Evolutionary conservation across 1,140 invertebrate species (phyloP), one percentile per base, ranked within the genome.

Genomic region (Mycetomoellerius zeteki): DNA sequence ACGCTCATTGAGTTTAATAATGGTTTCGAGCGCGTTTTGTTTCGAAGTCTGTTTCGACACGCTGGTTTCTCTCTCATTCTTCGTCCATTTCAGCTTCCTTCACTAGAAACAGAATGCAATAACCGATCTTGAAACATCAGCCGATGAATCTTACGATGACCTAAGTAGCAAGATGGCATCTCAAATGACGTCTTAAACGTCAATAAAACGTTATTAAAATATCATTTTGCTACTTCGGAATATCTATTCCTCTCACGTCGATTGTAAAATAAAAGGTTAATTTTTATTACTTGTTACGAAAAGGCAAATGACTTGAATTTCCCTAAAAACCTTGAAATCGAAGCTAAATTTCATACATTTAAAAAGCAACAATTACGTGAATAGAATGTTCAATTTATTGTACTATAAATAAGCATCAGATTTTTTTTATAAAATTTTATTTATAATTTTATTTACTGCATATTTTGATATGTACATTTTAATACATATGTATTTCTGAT

Each of bases 1-100:
- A 27, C n/a, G 85, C 52, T 88, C 67, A 12, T 30, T 56, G 84
- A 84, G 50, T 37, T 76, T 67, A 77, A 75, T 1, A 47, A 69
- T n/a, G 65, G 2, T 69, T 64, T 27, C 19, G n/a, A 58, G 4
- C 33, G 14, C 19, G 27, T 56, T 58, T 54, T 8, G 30, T 19
- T 33, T 54, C 19, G 8, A 62, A 58, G 43, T 37, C 64, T 60
- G 56, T 33, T 71, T 47, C 71, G 16, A 14, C n/a, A 30, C 64
- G 24, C 3, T 14, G 47, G 10, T 75, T 69, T 30, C 10, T n/a
- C 52, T 69, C 43, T 2, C 37, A 24, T 50, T 69, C 65, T 7
- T 69, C 33, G 6, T 37, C 7, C 37, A 27, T 12, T 8, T 69
- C 37, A 14, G 12, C 5, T 54, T 5, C 47, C 6, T 30, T 54